Base-by-base conservation (phyloP, 2,797 vertebrate genomes). In the Saxicola maurus region DNA sequence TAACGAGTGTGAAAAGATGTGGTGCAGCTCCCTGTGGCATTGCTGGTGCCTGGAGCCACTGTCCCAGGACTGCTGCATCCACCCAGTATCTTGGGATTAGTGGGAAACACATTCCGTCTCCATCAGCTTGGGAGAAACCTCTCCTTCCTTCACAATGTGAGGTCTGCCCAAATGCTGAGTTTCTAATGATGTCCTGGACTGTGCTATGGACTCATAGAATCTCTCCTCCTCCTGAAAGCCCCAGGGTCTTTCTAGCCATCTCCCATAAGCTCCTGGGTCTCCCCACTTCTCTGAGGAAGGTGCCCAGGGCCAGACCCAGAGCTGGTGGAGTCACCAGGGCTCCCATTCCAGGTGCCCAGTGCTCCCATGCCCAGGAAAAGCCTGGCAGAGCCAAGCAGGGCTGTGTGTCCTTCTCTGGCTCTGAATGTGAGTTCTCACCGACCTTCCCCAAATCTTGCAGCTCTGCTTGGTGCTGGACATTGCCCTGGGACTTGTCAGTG, bases 401-500 rank as follows among this genome's bases (percentile, higher is more conserved):
- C 62, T 37, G 13, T 0, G 1, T 19, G 30, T 25, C 25, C 33
- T 30, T 10, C 11, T 5, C 28, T 0, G 1, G 31, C 51, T 66
- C 56, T 7, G 9, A 17, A 6, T 0, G 0, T 0, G 2, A 12
- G 7, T 16, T 6, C 15, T 25, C 10, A 7, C 30, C 1, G 0
- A 9, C 27, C 5, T 28, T 33, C 14, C 14, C 4, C 2, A 13
- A 1, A 11, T 4, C 89, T 24, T 79, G 15, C 94, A 97, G 97
- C 96, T 97, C 76, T 98, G 96, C 73, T 96, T 92, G 0, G 91
- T 96, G 4, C 89, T 96, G 0, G 65, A 85, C 0, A 23, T 96
- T 1, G 65, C 95, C 21, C 82, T 97, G 82, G 96, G 95, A 11
- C 89, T 97, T 0, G 10, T 94, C 72, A 97, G 94, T 0, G 96